A percentile compares a stretch with the other conserved stretches of the same genome.
These are phyloP conservation scores for Lates calcarifer DNA, from an alignment of 2,113 vertebrate species.

Conservation along the genomic window DNA sequence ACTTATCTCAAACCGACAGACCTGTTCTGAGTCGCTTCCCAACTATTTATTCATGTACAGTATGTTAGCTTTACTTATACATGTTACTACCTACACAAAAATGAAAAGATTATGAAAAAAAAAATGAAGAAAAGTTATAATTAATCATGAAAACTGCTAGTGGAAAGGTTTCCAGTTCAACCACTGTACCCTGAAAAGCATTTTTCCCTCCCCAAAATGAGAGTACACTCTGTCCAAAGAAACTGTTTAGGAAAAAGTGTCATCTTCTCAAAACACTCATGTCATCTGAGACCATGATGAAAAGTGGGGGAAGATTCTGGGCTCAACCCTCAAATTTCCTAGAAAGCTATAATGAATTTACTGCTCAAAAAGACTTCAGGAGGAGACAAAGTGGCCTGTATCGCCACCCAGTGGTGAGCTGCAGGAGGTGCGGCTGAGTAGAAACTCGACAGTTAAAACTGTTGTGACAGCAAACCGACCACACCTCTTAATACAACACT, in stretches of 20 bases:
- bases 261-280: neutral
- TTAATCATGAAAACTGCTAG: conserved; percentile 14
- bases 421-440: conserved; percentile 4
- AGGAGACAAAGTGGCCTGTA: neutral
- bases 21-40: neutral
- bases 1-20: neutral
- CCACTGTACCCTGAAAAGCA: conserved; percentile 23
- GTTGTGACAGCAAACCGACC: conserved; percentile 4
- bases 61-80: neutral
- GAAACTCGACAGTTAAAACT: neutral
- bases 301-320: conserved; percentile 13
- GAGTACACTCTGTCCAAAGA: conserved; percentile 27
- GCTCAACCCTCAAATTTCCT: conserved; percentile 40
- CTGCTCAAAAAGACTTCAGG: neutral
- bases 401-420: conserved; percentile 61
- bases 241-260: conserved; percentile 7
- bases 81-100: neutral
- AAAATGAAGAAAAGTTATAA: neutral
- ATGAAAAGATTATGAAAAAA: neutral
- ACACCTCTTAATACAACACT: neutral
- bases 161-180: conserved; percentile 41
- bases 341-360: conserved; percentile 39
- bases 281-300: conserved; percentile 33
- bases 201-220: conserved; percentile 5
- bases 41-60: neutral